Percentiles rank a stretch among this genome's conserved stretches.
These are phyloP conservation scores for Myotis lucifugus DNA, from an alignment of 2,113 vertebrate species.

Conservation along the genomic window DNA sequence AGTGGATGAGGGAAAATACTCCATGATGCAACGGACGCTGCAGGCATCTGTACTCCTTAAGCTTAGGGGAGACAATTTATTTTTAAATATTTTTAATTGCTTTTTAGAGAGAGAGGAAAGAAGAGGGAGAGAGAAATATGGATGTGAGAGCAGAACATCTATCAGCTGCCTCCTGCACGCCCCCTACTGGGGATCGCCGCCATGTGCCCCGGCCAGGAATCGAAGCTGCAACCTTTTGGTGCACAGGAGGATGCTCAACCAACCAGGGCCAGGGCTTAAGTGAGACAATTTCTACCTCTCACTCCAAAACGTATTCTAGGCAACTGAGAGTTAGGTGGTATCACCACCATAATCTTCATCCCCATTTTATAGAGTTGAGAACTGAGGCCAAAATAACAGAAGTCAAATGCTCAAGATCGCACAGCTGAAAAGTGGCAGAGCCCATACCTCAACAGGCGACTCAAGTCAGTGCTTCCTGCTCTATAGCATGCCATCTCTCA, in stretches of 20 bases:
- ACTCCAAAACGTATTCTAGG: not conserved
- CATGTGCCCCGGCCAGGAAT: no score
- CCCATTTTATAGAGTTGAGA: not conserved
- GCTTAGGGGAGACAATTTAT: not conserved
- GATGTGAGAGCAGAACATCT: no score
- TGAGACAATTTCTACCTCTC: not conserved
- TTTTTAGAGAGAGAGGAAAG: no score
- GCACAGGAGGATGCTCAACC: no score
- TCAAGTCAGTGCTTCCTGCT: not conserved
- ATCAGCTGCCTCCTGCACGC: no score
- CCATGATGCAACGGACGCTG: not conserved
- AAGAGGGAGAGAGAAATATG: no score
- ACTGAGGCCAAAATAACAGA: not conserved
- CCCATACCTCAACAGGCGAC: not conserved
- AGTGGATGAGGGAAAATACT: not conserved
- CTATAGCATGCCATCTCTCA: not conserved
- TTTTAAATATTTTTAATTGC: no score
- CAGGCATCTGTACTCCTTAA: not conserved
- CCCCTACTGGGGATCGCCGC: no score
- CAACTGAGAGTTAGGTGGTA: not conserved
- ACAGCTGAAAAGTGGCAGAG: not conserved
- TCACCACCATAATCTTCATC: no score
- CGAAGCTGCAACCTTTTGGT: no score
- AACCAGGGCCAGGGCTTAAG: no score
- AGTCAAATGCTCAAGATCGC: not conserved